These are phyloP conservation scores for Aphrophora alni DNA, from an alignment of 2,888 invertebrate species.

Conservation along the genomic window DNA sequence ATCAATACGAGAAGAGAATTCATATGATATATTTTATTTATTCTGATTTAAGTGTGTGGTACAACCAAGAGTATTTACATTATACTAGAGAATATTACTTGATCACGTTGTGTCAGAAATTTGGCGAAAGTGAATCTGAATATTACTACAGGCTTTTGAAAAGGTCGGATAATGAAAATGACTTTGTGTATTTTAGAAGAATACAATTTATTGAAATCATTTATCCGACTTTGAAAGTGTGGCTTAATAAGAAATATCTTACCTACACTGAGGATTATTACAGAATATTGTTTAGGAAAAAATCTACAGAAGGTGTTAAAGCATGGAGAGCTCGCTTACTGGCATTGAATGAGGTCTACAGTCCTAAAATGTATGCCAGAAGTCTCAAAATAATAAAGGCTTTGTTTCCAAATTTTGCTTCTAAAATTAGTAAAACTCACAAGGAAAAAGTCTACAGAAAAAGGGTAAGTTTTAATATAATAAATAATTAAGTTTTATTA, in stretches of 20 bases:
- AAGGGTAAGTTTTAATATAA: not conserved
- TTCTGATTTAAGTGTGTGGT: not conserved
- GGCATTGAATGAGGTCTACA: not conserved
- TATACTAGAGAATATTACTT: not conserved
- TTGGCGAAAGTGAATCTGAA: not conserved
- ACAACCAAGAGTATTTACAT: not conserved
- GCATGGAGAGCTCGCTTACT: not conserved
- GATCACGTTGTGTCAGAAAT: not conserved
- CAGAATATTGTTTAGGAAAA: not conserved
- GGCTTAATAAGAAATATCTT: not conserved
- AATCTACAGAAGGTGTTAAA: not conserved
- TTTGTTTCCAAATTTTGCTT: not conserved
- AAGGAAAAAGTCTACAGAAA: not conserved
- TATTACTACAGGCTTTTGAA: not conserved
- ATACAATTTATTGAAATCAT: not conserved
- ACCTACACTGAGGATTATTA: not conserved
- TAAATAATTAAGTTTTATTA: too few species aligned
- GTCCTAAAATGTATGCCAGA: not conserved
- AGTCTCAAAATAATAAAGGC: not conserved
- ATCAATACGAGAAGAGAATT: not conserved
- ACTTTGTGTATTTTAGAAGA: not conserved
- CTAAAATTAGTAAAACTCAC: not conserved
- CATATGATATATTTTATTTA: not conserved
- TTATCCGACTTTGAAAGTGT: not conserved
- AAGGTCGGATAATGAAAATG: not conserved